phyloP scores from a whole-genome alignment of 2,888 invertebrate genomes.

The Eristalinus aeneus region DNA sequence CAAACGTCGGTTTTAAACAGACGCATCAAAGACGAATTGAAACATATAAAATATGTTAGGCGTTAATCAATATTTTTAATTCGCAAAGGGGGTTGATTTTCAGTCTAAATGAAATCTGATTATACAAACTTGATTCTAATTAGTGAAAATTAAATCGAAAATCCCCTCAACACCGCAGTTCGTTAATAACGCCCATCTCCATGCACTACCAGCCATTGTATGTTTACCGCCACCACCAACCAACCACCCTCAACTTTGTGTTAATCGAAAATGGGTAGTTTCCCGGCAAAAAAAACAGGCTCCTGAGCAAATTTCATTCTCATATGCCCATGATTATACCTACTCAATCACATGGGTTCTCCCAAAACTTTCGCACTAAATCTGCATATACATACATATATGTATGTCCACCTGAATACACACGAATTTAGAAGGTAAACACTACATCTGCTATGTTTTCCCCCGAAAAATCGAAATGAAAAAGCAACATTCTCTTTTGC shows the following conservation, averaged over 20 bases:
- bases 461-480: background rate
- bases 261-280: background rate
- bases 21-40: no score
- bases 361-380: background rate
- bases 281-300: background rate
- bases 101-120: no score
- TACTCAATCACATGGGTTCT: background rate
- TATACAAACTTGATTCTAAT: background rate
- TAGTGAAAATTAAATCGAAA: background rate
- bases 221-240: background rate
- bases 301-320: background rate
- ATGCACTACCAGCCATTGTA: background rate
- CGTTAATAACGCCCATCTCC: slow-evolving; percentile 21
- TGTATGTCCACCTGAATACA: background rate
- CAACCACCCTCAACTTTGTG: background rate
- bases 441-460: background rate
- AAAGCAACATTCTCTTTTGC: background rate
- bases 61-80: no score
- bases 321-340: background rate
- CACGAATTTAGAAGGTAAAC: background rate
- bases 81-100: no score
- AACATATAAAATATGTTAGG: no score
- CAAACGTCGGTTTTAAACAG: no score
- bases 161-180: background rate
- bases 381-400: background rate